Percentiles rank a stretch among this genome's conserved stretches.
These are phyloP conservation scores for Elegia similella DNA, from an alignment of 2,888 invertebrate species.

Conservation along the genomic window DNA sequence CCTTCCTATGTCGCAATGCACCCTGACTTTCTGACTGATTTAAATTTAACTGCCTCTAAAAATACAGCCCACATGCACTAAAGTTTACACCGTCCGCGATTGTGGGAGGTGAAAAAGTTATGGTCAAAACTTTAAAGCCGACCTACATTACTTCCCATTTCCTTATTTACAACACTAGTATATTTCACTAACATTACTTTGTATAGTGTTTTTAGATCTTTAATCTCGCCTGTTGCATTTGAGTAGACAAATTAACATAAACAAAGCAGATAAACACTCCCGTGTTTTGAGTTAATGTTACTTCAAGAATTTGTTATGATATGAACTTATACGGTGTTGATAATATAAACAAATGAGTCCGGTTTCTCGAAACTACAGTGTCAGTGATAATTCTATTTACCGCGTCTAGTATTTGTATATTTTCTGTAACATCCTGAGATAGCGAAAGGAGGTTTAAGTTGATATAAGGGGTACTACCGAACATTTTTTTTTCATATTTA, in stretches of 20 bases:
- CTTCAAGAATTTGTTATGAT: background rate
- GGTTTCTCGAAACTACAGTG: background rate
- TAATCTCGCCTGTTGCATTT: slow-evolving; percentile 20
- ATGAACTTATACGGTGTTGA: background rate
- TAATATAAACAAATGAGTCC: background rate
- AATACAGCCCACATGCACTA: slow-evolving; percentile 34
- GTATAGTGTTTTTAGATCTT: slow-evolving; percentile 23
- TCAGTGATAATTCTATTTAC: background rate
- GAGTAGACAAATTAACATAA: slow-evolving; percentile 10
- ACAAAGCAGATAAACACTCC: slow-evolving; percentile 5
- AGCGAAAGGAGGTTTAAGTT: too few species aligned
- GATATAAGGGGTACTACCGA: too few species aligned
- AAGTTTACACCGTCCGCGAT: slow-evolving; percentile 26
- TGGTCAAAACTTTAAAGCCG: slow-evolving; percentile 57
- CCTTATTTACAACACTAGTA: slow-evolving; percentile 53
- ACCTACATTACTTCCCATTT: slow-evolving; percentile 58
- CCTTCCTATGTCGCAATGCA: slow-evolving; percentile 52
- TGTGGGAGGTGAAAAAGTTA: slow-evolving; percentile 58
- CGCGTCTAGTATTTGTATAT: background rate
- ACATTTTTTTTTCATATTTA: too few species aligned
- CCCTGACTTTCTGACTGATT: slow-evolving; percentile 25
- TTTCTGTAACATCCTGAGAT: too few species aligned
- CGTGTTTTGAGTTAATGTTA: background rate
- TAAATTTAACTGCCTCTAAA: slow-evolving; percentile 27
- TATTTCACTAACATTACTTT: slow-evolving; percentile 29